Base-by-base conservation (phyloP, 2,888 invertebrate genomes). In the Ypsolopha sequella region DNA sequence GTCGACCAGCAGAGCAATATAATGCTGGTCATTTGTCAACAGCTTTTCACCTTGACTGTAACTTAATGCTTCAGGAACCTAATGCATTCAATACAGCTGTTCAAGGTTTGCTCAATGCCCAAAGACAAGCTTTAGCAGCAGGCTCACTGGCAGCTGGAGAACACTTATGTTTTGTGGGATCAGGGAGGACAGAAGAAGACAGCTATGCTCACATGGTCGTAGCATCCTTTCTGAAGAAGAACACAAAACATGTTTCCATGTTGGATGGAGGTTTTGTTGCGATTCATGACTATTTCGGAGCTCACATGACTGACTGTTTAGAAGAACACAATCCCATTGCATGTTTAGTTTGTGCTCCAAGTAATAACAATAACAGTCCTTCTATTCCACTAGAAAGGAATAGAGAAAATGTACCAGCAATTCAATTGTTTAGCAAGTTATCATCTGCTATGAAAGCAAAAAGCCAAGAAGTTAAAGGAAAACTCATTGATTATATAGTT, bases 161-260 rank as follows among this genome's bases (percentile, higher is more conserved):
- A 71, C 95, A 96, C 73, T 89, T 98, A 56, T 96, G 96, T 65
- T 95, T 96, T 73, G 91, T 99, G 70, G 98, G 98, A 43, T 96
- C 96, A 55, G 98, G 98, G 1, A 89, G 96, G 48, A 91, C 94
- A 60, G 97, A 97, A 68, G 96, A 97, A 80, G 98, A 98, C 75
- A 95, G 95, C 63, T 97, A 97, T 71, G 96, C 98, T 13, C 95
- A 98, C 72, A 99, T 99, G 99, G 98, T 98, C 33, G 95, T 99
- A 11, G 96, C 99, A 6, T 96, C 96, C 52, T 98, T 99, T 76
- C 88, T 99, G 47, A 98, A 98, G 78, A 94, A 95, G 71, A 95
- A 96, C 70, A 95, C 95, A 0, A 93, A 94, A 63, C 98, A 95
- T 73, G 95, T 99, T 47, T 96, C 97, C 48, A 90, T 98, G 79